phyloP scores from a whole-genome alignment of 2,113 vertebrate species.

The Plecturocebus donacophilus region DNA sequence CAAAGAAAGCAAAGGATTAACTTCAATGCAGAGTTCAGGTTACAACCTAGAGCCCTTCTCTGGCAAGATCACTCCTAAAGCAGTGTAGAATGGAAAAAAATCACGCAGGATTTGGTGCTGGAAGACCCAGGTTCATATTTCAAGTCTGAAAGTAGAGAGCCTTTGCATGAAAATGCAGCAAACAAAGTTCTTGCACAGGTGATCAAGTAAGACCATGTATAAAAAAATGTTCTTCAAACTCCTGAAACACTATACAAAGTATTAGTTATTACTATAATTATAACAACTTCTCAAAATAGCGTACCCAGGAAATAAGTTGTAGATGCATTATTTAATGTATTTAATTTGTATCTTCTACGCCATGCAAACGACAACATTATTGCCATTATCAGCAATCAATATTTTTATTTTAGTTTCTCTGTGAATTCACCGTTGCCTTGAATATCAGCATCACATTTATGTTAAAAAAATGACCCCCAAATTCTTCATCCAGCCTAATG shows the following conservation, averaged over 20 bases:
- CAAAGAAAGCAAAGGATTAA: slow-evolving; percentile 52
- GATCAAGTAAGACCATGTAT: not conserved
- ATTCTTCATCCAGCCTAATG: not conserved
- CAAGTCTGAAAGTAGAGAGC: not conserved
- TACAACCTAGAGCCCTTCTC: not conserved
- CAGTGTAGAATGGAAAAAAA: not conserved
- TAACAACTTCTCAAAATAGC: not conserved
- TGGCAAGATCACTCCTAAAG: not conserved
- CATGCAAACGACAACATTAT: not conserved
- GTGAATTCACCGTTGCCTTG: not conserved
- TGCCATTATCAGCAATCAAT: not conserved
- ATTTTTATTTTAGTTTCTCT: not conserved
- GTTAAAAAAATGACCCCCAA: not conserved
- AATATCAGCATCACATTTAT: not conserved
- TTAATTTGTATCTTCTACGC: not conserved
- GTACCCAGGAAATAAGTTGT: not conserved
- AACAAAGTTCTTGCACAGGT: not conserved
- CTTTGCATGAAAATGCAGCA: not conserved
- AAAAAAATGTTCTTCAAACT: not conserved
- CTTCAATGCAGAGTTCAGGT: not conserved
- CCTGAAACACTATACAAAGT: not conserved
- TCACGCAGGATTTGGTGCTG: not conserved
- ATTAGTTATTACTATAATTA: not conserved
- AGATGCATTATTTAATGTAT: not conserved
- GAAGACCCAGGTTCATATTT: not conserved